Conservation (phyloP, 1,140 invertebrate species). For the Trigoniulus corallinus region DNA sequence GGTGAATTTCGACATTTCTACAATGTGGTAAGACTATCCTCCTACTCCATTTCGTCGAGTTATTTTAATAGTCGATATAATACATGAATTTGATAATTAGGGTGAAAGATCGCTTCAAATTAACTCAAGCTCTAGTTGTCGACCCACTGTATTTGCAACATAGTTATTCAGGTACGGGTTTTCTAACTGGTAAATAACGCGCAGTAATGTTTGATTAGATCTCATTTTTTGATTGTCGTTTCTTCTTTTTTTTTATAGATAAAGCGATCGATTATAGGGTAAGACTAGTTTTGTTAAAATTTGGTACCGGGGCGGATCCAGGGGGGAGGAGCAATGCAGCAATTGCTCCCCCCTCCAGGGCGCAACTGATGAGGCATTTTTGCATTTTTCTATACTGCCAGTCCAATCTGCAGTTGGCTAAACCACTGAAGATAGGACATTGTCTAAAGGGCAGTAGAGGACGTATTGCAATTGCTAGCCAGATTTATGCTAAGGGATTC, state of each 20-base stretch:
- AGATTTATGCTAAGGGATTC: not conserved
- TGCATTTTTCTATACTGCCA: too few species aligned
- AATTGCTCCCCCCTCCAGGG: too few species aligned
- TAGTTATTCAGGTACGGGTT: constrained; percentile 82
- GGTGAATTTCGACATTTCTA: constrained; percentile 92
- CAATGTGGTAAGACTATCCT: constrained; percentile 56
- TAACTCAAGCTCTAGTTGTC: constrained; percentile 86
- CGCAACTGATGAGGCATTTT: too few species aligned
- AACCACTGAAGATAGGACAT: too few species aligned
- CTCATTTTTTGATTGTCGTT: not conserved
- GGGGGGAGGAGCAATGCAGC: too few species aligned
- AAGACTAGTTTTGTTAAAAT: constrained; percentile 12
- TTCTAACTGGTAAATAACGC: constrained; percentile 21
- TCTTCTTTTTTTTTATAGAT: constrained; percentile 39
- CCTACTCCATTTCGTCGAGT: constrained; percentile 1
- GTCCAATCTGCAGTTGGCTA: too few species aligned
- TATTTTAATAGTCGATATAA: not conserved
- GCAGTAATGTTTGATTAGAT: constrained; percentile 1
- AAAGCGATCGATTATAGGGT: constrained; percentile 85
- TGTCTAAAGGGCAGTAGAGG: too few species aligned
- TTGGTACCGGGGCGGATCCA: not conserved
- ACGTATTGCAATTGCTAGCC: too few species aligned
- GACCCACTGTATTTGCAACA: constrained; percentile 97
- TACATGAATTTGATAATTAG: constrained; percentile 20
- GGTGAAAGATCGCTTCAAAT: constrained; percentile 68